phyloP scores from a whole-genome alignment of 2,797 vertebrate species.

The Melanotaenia parkinsoni region DNA sequence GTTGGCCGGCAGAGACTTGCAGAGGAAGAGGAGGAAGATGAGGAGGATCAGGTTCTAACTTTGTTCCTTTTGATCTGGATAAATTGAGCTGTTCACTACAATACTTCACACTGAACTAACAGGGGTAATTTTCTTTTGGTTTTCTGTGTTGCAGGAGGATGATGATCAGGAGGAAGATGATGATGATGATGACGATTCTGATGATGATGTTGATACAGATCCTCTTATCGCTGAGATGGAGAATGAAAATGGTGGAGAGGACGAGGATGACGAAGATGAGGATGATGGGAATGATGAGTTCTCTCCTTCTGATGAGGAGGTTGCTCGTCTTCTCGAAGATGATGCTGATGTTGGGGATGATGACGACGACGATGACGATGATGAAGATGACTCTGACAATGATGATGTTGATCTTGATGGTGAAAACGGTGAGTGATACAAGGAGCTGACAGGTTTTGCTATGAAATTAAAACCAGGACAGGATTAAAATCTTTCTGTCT shows the following conservation, averaged over 20 bases:
- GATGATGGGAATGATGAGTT: conserved; percentile 96
- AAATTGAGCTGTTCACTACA: neutral
- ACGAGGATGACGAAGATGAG: conserved; percentile 92
- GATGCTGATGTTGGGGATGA: conserved; percentile 91
- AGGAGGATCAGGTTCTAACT: conserved; percentile 92
- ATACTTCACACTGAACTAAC: neutral
- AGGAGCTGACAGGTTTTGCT: neutral
- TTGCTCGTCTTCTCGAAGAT: conserved; percentile 91
- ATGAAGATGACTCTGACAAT: conserved; percentile 81
- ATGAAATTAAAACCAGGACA: too few relatives aligned
- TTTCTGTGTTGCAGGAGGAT: conserved; percentile 81
- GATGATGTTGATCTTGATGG: conserved; percentile 92
- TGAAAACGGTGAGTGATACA: conserved; percentile 89
- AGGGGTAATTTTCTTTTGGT: neutral
- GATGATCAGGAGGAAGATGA: conserved; percentile 95
- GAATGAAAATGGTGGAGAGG: conserved; percentile 91
- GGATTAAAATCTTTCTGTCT: too few relatives aligned
- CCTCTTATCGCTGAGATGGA: conserved; percentile 93
- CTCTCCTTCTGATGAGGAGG: conserved; percentile 94
- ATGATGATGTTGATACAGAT: conserved; percentile 94
- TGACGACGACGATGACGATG: conserved; percentile 90
- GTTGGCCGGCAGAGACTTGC: conserved; percentile 96
- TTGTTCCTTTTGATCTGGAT: conserved; percentile 6
- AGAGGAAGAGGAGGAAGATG: conserved; percentile 98
- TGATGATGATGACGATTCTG: conserved; percentile 90